Base-by-base conservation (phyloP, 1,140 invertebrate species). In the Drosophila albomicans region DNA sequence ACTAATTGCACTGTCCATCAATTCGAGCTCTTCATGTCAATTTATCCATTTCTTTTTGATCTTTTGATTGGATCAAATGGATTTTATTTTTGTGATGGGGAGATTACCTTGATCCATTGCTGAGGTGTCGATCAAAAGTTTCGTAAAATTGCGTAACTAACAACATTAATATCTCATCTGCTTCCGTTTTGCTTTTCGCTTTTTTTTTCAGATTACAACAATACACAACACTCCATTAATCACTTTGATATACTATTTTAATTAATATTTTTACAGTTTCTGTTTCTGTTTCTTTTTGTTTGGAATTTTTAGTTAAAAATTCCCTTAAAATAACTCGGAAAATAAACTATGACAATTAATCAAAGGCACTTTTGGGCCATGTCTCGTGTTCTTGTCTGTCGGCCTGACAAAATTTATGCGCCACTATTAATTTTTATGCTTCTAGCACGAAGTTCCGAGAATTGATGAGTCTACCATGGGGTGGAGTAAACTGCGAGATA, bases 391-490 rank as follows among this genome's bases (percentile, higher is more conserved):
- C 45, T 32, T 45, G 61, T 54, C 43, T 67, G 63, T 32, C 54
- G 25, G 64, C 8, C 64, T 67, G 25, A 65, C 61, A 75, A 75
- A 75, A 79, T 79, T 75, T 79, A 75, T 79, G 73, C 52, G 52
- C 32, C 45, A 54, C 59, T 68, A 75, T 74, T 75, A 70, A 75
- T 79, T 75, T 63, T 75, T 58, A 64, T 78, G 66, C 30, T 75
- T 30, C 64, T 64, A 41, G 64, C 71, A 52, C 10, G 8, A 52
- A 70, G 66, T 79, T 79, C 76, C 45, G 32, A 49, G 76, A 79
- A 79, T 75, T 71, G 58, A 74, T 30, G 70, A 35, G 32, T 11
- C 25, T 13, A 8, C 28, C 13, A 16, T 5, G 32, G 48, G 16
- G 38, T 10, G 25, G 25, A 3, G 5, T 30, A 5, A 5, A 15